Percentiles rank a stretch among this genome's conserved stretches.
Conservation (phyloP, 2,113 vertebrate species). For the Scartelaos histophorus region DNA sequence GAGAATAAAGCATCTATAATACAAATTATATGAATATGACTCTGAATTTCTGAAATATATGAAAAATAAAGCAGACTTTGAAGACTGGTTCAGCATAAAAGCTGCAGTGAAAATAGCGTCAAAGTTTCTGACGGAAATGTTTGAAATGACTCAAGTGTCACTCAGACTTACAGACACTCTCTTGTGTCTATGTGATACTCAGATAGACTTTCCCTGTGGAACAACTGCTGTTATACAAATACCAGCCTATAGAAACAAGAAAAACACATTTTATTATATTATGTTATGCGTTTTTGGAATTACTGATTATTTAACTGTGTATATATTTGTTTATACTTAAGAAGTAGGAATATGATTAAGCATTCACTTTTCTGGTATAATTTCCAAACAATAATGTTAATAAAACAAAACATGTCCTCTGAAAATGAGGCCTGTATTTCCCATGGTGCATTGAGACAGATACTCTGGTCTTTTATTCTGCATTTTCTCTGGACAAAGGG, state of each 20-base stretch:
- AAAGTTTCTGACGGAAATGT: constrained; percentile 31
- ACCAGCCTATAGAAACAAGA: neutral
- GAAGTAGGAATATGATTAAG: too few relatives aligned
- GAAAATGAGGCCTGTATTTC: constrained; percentile 50
- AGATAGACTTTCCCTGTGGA: constrained; percentile 35
- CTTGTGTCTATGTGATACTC: constrained; percentile 34
- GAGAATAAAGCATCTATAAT: neutral
- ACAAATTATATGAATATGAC: neutral
- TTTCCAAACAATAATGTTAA: too few relatives aligned
- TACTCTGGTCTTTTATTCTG: constrained; percentile 82
- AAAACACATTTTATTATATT: neutral
- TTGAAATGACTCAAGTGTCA: constrained; percentile 48
- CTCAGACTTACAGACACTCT: constrained; percentile 26
- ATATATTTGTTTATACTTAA: too few relatives aligned
- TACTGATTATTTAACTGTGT: too few relatives aligned
- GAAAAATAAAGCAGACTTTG: neutral
- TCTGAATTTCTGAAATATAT: neutral
- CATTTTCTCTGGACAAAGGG: constrained; percentile 73
- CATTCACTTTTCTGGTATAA: too few relatives aligned
- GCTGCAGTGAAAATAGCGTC: constrained; percentile 29
- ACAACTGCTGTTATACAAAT: constrained; percentile 41
- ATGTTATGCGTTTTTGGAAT: too few relatives aligned
- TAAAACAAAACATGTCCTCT: neutral
- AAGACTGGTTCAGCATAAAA: constrained; percentile 26
- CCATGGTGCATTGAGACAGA: constrained; percentile 70